phyloP scores from a whole-genome alignment of 2,888 invertebrate species.

The Alsophila aescularia region DNA sequence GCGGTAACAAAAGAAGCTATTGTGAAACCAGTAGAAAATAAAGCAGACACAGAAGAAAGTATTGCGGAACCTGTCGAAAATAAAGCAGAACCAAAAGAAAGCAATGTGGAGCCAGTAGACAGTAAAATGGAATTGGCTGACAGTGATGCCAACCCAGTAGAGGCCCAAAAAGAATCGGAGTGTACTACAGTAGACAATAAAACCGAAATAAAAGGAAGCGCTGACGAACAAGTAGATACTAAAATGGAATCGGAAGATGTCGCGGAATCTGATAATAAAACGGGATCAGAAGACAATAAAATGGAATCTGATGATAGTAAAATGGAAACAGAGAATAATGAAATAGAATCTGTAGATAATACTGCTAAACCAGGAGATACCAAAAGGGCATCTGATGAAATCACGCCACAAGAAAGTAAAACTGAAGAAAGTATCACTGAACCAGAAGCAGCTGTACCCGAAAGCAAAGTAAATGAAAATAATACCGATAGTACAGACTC shows the following conservation, averaged over 20 bases:
- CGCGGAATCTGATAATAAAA: background rate
- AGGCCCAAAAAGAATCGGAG: background rate
- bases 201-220: background rate
- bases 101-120: conserved; percentile 6
- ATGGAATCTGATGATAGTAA: background rate
- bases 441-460: conserved; percentile 14
- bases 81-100: conserved; percentile 1
- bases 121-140: conserved; percentile 22
- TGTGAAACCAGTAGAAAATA: background rate
- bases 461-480: conserved; percentile 32
- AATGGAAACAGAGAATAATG: conserved; percentile 2
- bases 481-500: conserved; percentile 38
- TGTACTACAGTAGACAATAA: background rate
- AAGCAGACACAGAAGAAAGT: conserved; percentile 2
- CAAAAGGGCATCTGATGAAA: conserved; percentile 28
- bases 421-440: conserved; percentile 35
- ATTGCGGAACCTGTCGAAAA: background rate
- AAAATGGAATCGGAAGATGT: conserved; percentile 1
- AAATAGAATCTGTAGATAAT: background rate
- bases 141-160: conserved; percentile 5
- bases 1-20: background rate
- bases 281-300: background rate
- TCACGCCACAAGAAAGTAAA: conserved; percentile 39
- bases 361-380: conserved; percentile 8
- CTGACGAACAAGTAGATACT: background rate